These are phyloP conservation scores for Noctua janthina DNA, from an alignment of 2,888 invertebrate species.

Conservation along the genomic window DNA sequence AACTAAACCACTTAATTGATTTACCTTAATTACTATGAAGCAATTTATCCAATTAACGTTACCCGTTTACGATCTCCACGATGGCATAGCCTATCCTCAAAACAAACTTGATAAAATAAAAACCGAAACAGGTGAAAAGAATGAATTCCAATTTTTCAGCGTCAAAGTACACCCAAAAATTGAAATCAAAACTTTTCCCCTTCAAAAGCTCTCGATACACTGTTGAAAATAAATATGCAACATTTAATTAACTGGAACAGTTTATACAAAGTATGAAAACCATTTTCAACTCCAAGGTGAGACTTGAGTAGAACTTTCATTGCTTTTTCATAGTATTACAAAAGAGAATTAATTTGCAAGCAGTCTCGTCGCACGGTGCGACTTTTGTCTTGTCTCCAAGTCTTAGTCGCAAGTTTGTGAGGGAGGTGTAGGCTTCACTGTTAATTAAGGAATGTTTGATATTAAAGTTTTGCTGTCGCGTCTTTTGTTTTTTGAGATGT, in stretches of 20 bases:
- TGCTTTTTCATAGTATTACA: conserved; percentile 71
- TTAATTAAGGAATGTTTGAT: conserved; percentile 53
- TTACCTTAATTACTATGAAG: neutral
- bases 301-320: conserved; percentile 65
- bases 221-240: conserved; percentile 20
- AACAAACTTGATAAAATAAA: neutral
- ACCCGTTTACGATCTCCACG: neutral
- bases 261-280: conserved; percentile 54
- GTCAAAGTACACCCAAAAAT: neutral
- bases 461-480: conserved; percentile 15
- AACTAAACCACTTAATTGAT: neutral
- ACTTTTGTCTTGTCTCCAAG: conserved; percentile 65
- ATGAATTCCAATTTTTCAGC: neutral
- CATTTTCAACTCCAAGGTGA: conserved; percentile 60
- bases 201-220: neutral
- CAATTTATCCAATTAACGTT: neutral
- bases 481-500: neutral
- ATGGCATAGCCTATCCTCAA: neutral
- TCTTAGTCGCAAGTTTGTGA: conserved; percentile 46
- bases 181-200: conserved; percentile 9
- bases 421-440: conserved; percentile 25
- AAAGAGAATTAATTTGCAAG: conserved; percentile 70
- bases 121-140: neutral
- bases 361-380: conserved; percentile 41
- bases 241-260: conserved; percentile 45